Evolutionary conservation across 2,797 vertebrate species (phyloP), one percentile per base, ranked within the genome.

Genomic region (Nannoperca australis): DNA sequence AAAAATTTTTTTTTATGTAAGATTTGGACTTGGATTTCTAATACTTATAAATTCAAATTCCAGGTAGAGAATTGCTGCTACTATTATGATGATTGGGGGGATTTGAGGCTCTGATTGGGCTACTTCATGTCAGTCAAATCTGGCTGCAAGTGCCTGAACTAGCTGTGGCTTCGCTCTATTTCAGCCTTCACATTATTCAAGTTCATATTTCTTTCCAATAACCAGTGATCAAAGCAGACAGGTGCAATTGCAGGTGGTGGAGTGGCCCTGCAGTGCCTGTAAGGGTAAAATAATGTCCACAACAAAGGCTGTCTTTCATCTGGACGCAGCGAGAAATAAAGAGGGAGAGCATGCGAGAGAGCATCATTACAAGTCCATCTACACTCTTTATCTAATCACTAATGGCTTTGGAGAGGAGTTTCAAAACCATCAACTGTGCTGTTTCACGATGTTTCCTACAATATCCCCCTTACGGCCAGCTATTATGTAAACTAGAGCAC

Each of bases 341-440:
- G 79, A 86, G 72, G 47, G 71, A 38, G 79, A 78, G 58, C 73
- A 77, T 61, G 83, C 34, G 18, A 79, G 85, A 85, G 84, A 84
- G 87, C 81, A 24, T 79, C 84, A 91, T 92, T 92, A 89, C 85
- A 91, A 89, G 83, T 87, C 91, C 90, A 91, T 93, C 89, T 81
- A 42, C 80, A 73, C 81, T 89, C 86, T 89, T 91, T 88, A 89
- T 90, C 88, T 81, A 81, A 88, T 89, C 90, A 81, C 91, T 92
- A 92, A 94, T 91, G 89, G 92, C 90, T 91, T 85, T 91, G 83
- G 88, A 93, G 88, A 87, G 87, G 88, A 85, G 84, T 90, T 87
- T 89, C 47, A 80, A 72, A 80, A 82, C 84, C 89, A 89, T 85
- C 85, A 78, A 34, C 83, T 22, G 69, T 54, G 83, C 86, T 80